Conservation (phyloP, 2,888 invertebrate genomes). For the Shargacucullia verbasci region DNA sequence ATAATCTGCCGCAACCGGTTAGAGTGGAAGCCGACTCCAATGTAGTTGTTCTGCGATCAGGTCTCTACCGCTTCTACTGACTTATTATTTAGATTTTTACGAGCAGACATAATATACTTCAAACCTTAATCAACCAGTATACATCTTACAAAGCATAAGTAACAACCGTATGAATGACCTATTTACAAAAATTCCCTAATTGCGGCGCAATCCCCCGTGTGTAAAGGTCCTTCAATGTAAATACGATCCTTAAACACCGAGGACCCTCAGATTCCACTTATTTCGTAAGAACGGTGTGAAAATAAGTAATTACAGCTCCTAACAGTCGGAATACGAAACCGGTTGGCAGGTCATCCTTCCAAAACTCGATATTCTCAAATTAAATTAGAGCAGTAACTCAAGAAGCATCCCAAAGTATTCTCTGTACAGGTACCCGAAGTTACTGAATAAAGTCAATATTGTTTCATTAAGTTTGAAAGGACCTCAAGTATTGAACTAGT, state of each 20-base stretch:
- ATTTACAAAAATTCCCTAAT: too few species aligned
- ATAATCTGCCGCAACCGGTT: too few species aligned
- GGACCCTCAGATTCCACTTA: conserved; percentile 27
- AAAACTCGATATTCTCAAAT: conserved; percentile 45
- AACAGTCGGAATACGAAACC: conserved; percentile 31
- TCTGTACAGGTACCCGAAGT: conserved; percentile 29
- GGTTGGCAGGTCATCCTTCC: conserved; percentile 14
- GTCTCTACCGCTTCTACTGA: too few species aligned
- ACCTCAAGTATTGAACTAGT: conserved; percentile 36
- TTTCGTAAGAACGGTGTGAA: conserved; percentile 23
- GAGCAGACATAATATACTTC: too few species aligned
- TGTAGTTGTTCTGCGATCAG: too few species aligned
- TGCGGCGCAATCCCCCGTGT: not conserved
- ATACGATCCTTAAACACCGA: conserved; percentile 22
- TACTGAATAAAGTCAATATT: conserved; percentile 45
- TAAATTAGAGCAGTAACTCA: conserved; percentile 28
- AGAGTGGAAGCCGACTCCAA: too few species aligned
- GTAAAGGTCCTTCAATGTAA: conserved; percentile 2
- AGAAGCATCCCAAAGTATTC: conserved; percentile 37
- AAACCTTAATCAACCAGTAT: too few species aligned
- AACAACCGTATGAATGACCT: too few species aligned
- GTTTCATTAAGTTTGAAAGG: conserved; percentile 34
- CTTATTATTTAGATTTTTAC: too few species aligned
- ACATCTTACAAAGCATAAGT: too few species aligned
- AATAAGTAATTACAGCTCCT: conserved; percentile 44